Base-by-base conservation (phyloP, 2,888 invertebrate species). In the Tenthredo scrophulariae region DNA sequence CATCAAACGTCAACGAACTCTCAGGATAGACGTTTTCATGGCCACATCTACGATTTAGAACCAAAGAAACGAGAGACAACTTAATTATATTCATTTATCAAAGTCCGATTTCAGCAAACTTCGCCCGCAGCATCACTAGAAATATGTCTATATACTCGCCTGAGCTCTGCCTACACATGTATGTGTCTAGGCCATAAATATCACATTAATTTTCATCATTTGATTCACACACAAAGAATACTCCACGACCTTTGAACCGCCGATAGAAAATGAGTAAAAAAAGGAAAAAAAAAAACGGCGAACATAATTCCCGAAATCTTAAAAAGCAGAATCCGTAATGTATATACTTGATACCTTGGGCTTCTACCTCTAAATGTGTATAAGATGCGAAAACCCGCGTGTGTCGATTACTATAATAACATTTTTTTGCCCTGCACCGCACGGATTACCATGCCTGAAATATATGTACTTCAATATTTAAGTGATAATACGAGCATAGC, bases 21-120 rank as follows among this genome's bases (percentile, higher is more conserved):
- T 65, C 26, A 37, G 18, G 7, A 43, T 9, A 43, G 22, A 33
- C 15, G 22, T 80, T 80, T 80, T 58, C 62, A 80, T 62, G 80
- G 58, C 50, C 62, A 62, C 40, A 37, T 40, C 3, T 26, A 40
- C 40, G 46, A 79, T 33, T 33, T 18, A 62, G 26, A 18, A 29
- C n/a, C 62, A 40, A 62, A 80, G 37, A 37, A 22, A 58, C 62
- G 40, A 62, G 33, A 40, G 58, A 80, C 62, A 80, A 80, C 58
- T 80, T 80, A 80, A 80, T 80, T 80, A 80, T 80, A 80, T 80
- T 80, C 80, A 80, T 80, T 80, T 80, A 58, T 80, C 80, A 80
- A 80, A 58, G 80, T 80, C 80, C 40, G 40, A 80, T 62, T 62
- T 80, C 13, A 26, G 40, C 58, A 37, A 58, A 80, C 62, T 40